Conservation (phyloP, 2,888 invertebrate genomes). For the Diaprepes abbreviatus region DNA sequence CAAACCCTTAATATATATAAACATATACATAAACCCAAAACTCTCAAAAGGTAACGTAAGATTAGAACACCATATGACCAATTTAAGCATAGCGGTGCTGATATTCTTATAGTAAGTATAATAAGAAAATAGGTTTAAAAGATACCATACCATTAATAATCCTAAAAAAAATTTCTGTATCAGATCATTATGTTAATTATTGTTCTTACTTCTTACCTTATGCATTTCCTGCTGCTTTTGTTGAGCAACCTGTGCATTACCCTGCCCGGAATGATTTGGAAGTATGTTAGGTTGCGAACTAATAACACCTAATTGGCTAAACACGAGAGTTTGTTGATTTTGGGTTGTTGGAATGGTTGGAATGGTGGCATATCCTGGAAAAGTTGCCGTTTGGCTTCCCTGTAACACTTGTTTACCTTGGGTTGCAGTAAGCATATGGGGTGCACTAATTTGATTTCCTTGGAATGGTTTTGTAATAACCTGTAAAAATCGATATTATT, state of each 20-base stretch:
- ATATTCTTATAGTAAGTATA: too few species aligned
- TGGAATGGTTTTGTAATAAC: slow-evolving; percentile 90
- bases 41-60: too few species aligned
- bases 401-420: slow-evolving; percentile 82
- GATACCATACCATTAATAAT: too few species aligned
- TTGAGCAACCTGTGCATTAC: slow-evolving; percentile 69
- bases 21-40: too few species aligned
- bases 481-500: slow-evolving; percentile 63
- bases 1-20: too few species aligned
- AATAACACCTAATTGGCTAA: slow-evolving; percentile 79
- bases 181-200: too few species aligned
- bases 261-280: slow-evolving; percentile 71
- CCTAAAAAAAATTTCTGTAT: too few species aligned
- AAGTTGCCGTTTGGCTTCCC: slow-evolving; percentile 75
- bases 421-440: slow-evolving; percentile 85
- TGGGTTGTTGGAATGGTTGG: slow-evolving; percentile 84
- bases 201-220: slow-evolving; percentile 68
- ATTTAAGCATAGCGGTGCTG: too few species aligned
- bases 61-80: too few species aligned
- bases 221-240: slow-evolving; percentile 77
- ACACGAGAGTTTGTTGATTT: slow-evolving; percentile 82
- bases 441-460: slow-evolving; percentile 74
- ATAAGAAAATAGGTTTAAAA: too few species aligned
- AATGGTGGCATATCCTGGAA: slow-evolving; percentile 84
- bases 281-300: slow-evolving; percentile 78